Evolutionary conservation across 2,113 vertebrate genomes (phyloP), one percentile per base, ranked within the genome.

Genomic region (Bubo bubo): DNA sequence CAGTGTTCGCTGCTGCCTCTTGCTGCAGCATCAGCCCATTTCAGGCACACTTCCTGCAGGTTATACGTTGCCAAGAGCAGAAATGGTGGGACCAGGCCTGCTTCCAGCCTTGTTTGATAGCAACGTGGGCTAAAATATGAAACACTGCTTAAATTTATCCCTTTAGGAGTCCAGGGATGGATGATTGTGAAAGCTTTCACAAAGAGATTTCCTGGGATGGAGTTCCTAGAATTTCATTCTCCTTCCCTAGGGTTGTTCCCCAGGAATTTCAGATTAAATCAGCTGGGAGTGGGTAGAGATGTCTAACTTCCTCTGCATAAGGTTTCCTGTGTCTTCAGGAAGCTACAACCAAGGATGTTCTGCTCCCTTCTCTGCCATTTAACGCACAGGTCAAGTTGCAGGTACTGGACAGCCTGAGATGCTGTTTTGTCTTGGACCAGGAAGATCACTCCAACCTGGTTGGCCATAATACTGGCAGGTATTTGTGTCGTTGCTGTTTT

Each of bases 251-350:
- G 35, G 45, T 72, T 1, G 4, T 62, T 95, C 58, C 39, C 43
- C 53, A 59, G 81, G 86, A 87, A 73, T 95, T 82, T 39, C 39
- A 60, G 21, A 39, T 75, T 32, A 76, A 75, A 90, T 93, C 62
- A 59, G 27, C 58, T 55, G 88, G 52, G 76, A 72, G n/a, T 17
- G 59, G 64, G 59, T n/a, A 37, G 73, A 81, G 55, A 21, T 81
- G 35, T 39, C 32, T 35, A 6, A 43, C 45, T 88, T 85, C 68
- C 58, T 80, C 49, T 43, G 1, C 18, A 26, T 32, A 45, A 60
- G 79, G 45, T 35, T 88, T 53, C 32, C 79, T 68, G 58, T 72
- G 52, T 60, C 77, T 73, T 49, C 73, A 71, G 82, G 94, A 76
- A 63, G 63, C 73, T 59, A 63, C 49, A 39, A 0, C 68, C 53